phyloP scores from a whole-genome alignment of 2,888 invertebrate genomes.

The Eupithecia abbreviata region DNA sequence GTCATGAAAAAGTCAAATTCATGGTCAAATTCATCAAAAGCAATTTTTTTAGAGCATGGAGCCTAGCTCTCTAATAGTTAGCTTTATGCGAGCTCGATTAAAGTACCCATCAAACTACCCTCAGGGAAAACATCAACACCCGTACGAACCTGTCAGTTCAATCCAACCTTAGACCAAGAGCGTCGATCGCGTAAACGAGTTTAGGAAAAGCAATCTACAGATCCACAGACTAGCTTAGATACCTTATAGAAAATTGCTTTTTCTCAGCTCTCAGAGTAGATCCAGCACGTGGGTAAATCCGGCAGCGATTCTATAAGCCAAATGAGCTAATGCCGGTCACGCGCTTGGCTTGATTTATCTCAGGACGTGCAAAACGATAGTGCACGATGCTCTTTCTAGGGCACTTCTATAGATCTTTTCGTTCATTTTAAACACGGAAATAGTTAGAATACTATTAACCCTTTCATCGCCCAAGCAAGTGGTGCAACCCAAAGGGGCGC shows the following conservation, averaged over 20 bases:
- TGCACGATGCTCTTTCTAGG: background rate
- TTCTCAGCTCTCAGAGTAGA: background rate
- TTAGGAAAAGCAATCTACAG: background rate
- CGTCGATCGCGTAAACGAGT: background rate
- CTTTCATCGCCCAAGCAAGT: too few relatives aligned
- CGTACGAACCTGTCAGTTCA: background rate
- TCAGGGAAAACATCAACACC: background rate
- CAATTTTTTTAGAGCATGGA: background rate
- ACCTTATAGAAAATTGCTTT: constrained; percentile 6
- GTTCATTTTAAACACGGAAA: background rate
- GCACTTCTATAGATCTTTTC: background rate
- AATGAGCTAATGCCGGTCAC: constrained; percentile 14
- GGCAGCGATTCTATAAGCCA: constrained; percentile 17
- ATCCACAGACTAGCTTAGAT: background rate
- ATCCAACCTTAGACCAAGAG: background rate
- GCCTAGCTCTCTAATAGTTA: background rate
- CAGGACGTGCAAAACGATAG: background rate
- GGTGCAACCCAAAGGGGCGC: too few relatives aligned
- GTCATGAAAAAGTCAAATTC: too few relatives aligned
- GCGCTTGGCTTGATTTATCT: constrained; percentile 18
- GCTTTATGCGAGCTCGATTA: background rate
- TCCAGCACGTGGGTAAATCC: constrained; percentile 12
- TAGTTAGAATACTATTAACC: background rate
- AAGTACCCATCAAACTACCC: background rate
- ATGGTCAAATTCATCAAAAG: background rate